A percentile compares a stretch with the other conserved stretches of the same genome.
These are phyloP conservation scores for Vimba vimba DNA, from an alignment of 2,113 vertebrate species.

Conservation along the genomic window DNA sequence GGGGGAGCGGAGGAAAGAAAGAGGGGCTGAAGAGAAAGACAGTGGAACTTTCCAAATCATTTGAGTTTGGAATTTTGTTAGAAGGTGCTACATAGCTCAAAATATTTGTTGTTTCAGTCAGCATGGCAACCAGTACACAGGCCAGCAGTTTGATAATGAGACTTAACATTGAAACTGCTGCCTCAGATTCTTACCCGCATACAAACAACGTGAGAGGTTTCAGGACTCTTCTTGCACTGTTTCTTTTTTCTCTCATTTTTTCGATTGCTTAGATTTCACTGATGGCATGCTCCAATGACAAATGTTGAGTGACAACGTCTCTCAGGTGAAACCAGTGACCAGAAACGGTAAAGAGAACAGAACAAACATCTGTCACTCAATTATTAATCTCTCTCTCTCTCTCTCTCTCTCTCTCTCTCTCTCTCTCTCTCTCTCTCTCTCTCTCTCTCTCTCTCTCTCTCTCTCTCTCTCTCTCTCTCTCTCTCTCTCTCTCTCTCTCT, in stretches of 20 bases:
- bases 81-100: conserved; percentile 89
- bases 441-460: background rate
- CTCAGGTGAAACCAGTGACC: conserved; percentile 46
- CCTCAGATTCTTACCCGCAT: background rate
- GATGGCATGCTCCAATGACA: conserved; percentile 27
- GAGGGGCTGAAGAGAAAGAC: conserved; percentile 75
- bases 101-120: conserved; percentile 91
- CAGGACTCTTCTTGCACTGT: background rate
- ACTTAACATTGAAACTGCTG: conserved; percentile 65
- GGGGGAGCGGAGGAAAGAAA: conserved; percentile 42
- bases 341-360: conserved; percentile 33
- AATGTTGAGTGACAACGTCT: conserved; percentile 39
- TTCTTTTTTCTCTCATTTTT: conserved; percentile 14
- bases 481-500: conserved; percentile 14
- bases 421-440: background rate
- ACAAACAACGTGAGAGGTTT: conserved; percentile 10
- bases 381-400: conserved; percentile 45
- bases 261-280: conserved; percentile 16
- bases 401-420: conserved; percentile 12
- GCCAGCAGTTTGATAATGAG: conserved; percentile 78
- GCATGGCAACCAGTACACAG: conserved; percentile 79
- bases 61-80: conserved; percentile 82
- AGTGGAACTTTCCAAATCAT: conserved; percentile 86
- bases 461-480: background rate
- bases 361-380: conserved; percentile 60